A percentile compares a stretch with the other conserved stretches of the same genome.
Conservation (phyloP, 1,140 invertebrate genomes). For the Drosophila subobscura region DNA sequence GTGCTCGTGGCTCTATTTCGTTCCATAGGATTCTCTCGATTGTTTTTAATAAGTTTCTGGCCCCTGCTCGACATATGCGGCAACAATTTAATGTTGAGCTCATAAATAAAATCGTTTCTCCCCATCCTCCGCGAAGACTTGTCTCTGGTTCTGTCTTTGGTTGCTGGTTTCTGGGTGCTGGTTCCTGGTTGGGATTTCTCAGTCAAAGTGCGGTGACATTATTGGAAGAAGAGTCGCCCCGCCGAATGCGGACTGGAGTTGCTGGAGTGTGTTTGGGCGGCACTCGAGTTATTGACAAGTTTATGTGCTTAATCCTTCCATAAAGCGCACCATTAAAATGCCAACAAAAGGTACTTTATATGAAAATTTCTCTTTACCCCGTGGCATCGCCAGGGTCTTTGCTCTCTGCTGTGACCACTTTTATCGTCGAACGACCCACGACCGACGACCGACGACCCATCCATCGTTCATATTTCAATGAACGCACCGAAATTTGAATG, state of each 20-base stretch:
- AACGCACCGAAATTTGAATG: conserved; percentile 78
- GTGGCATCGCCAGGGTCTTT: conserved; percentile 5
- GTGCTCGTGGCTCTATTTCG: conserved; percentile 35
- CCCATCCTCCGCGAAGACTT: conserved; percentile 23
- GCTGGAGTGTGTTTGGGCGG: conserved; percentile 35
- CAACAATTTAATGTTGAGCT: conserved; percentile 74
- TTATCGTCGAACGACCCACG: conserved; percentile 41
- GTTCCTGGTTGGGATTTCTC: conserved; percentile 39
- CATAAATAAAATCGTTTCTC: conserved; percentile 75
- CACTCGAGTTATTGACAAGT: conserved; percentile 82
- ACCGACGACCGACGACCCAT: conserved; percentile 8
- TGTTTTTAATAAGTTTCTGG: conserved; percentile 72
- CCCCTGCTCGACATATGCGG: conserved; percentile 61
- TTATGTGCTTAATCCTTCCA: conserved; percentile 82
- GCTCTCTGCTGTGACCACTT: conserved; percentile 35
- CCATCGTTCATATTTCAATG: conserved; percentile 76
- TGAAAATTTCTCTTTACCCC: conserved; percentile 67
- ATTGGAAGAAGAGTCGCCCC: conserved; percentile 52
- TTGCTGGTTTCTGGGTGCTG: neutral
- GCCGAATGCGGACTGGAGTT: neutral
- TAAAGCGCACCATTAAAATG: conserved; percentile 80
- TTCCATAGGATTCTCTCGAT: conserved; percentile 25
- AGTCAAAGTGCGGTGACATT: conserved; percentile 76
- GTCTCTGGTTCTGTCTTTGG: too few relatives aligned
- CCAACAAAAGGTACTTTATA: conserved; percentile 83